Base-by-base conservation (phyloP, 2,113 vertebrate genomes). In the Xiphophorus maculatus region DNA sequence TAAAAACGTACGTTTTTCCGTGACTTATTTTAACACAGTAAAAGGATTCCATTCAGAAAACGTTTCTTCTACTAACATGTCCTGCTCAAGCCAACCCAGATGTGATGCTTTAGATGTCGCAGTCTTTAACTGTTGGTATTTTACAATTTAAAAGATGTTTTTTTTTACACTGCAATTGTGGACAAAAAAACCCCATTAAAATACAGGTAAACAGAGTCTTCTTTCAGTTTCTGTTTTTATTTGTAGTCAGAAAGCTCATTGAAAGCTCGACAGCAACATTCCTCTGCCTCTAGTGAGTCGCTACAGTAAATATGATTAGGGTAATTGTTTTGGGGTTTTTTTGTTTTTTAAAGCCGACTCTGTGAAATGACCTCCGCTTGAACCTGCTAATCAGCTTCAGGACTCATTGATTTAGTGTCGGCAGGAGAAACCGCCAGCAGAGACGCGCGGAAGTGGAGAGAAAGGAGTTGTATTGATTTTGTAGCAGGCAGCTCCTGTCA, bases 401-500 rank as follows among this genome's bases (percentile, higher is more conserved):
- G 76, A 80, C 51, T 80, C 83, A 91, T 91, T 84, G 89, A 90
- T 91, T 89, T 70, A 63, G 51, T 28, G 37, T 33, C 14, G 25
- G 69, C 79, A 76, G 84, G 69, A 76, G 80, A 76, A 69, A 66
- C 74, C 75, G 75, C 69, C 4, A 64, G 81, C 42, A 51, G 85
- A 74, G 71, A 30, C 42, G 60, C 48, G 60, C 35, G 58, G 58
- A 54, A 77, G n/a, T 13, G 70, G 67, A 62, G 37, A 51, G 73
- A 65, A 73, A 84, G 79, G 85, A 82, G 44, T 27, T 12, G 65
- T 90, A 92, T 92, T 87, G 89, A 91, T 91, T 63, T 68, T 82
- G 74, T 82, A 77, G 84, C 88, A 81, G 68, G 85, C 86, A 77
- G 77, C 76, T 79, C 73, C 82, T 91, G 88, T 91, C 89, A 90